Evolutionary conservation across 53 echinoderm and acorn worm genomes (phyloP).

Genomic region (Pentamera pediparva): DNA sequence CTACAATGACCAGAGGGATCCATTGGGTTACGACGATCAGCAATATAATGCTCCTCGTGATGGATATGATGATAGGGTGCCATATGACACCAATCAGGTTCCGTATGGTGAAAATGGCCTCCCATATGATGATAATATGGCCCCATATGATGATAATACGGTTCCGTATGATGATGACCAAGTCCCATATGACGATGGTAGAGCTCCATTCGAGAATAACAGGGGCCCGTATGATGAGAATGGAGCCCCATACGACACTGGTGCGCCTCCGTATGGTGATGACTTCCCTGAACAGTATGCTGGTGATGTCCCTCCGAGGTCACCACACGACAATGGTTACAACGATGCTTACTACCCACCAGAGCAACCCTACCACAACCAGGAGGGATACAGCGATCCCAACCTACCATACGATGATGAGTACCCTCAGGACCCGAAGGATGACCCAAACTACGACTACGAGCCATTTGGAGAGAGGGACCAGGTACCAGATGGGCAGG

Average conservation of each 20-base stretch:
- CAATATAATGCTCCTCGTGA: not conserved
- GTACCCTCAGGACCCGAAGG: not conserved
- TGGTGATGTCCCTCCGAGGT: not conserved
- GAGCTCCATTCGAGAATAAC: not conserved
- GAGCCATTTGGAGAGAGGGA: slow-evolving; percentile 19
- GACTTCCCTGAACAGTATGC: not conserved
- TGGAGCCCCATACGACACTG: not conserved
- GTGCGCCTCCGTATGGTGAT: not conserved
- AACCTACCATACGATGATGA: not conserved
- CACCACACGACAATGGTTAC: not conserved
- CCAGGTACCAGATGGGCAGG: slow-evolving; percentile 17
- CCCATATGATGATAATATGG: not conserved
- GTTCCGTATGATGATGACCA: not conserved
- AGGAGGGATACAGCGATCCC: slow-evolving; percentile 3
- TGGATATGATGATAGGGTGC: not conserved
- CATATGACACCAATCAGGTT: no score
- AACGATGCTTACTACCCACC: not conserved
- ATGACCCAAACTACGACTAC: not conserved
- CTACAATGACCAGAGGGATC: not conserved
- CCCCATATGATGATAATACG: not conserved
- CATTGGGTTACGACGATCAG: not conserved
- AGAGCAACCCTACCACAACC: not conserved
- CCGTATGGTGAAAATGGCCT: not conserved
- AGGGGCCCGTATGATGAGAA: not conserved
- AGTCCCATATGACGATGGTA: not conserved